These are phyloP conservation scores for Ophion costatus DNA, from an alignment of 2,888 invertebrate species.

Conservation along the genomic window DNA sequence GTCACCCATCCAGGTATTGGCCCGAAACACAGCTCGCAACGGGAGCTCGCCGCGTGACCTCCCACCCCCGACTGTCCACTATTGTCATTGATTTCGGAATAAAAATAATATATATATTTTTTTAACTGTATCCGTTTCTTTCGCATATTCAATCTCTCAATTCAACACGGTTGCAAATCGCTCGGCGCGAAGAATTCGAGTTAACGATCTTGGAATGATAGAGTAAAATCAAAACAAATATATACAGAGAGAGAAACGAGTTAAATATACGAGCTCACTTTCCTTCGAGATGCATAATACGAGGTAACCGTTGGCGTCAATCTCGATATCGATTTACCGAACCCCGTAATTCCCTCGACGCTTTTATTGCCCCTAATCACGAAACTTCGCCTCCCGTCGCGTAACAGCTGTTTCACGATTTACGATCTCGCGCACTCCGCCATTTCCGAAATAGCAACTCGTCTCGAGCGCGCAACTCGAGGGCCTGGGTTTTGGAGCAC, in stretches of 20 bases:
- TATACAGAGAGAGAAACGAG: neutral
- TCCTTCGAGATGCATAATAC: conserved; percentile 31
- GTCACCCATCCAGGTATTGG: too few species aligned
- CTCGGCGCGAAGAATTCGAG: neutral
- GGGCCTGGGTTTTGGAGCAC: conserved; percentile 27
- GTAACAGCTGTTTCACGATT: conserved; percentile 46
- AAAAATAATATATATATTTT: too few species aligned
- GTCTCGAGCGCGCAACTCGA: conserved; percentile 29
- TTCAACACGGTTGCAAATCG: too few species aligned
- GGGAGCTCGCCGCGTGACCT: too few species aligned
- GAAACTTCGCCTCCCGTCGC: conserved; percentile 30
- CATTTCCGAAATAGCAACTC: conserved; percentile 36
- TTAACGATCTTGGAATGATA: neutral
- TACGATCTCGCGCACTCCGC: conserved; percentile 38
- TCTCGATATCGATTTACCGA: conserved; percentile 51
- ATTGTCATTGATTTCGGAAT: too few species aligned
- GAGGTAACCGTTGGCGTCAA: conserved; percentile 47
- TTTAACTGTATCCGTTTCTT: too few species aligned
- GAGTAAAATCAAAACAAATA: conserved; percentile 5
- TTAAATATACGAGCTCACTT: conserved; percentile 44
- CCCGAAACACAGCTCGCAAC: too few species aligned
- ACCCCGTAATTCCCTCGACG: conserved; percentile 39
- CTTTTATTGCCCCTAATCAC: conserved; percentile 60
- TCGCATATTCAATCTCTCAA: too few species aligned
- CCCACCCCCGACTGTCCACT: too few species aligned